Evolutionary conservation across 2,888 invertebrate genomes (phyloP), one percentile per base, ranked within the genome.

Genomic region (Lapara coniferarum): DNA sequence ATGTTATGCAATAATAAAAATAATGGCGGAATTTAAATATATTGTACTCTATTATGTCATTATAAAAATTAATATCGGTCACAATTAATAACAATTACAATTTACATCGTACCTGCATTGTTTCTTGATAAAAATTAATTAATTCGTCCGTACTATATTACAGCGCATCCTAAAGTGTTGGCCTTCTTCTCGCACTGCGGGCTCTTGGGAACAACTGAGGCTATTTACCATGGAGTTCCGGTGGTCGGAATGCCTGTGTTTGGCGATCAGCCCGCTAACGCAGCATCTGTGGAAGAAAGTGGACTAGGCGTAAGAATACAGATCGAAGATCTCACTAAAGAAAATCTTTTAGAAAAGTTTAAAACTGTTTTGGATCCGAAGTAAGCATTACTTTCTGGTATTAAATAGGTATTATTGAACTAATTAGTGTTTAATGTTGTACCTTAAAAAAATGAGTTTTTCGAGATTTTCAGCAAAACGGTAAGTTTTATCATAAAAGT

Each of bases 221-320:
- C 96, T 0, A 89, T 96, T 6, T 95, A 96, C 75, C 95, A 95
- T 69, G 96, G 95, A 12, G 94, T 95, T 52, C 96, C 96, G 8
- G 89, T 95, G 66, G 86, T 97, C 6, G 94, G 96, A 6, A 94
- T 96, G 55, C 96, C 96, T 7, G 93, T 96, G 66, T 96, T 95
- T 78, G 96, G 96, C 1, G 96, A 96, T 81, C 96, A 96, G 81
- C 95, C 95, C 72, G 94, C 95, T 0, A 96, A 96, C 81, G 95
- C 95, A 0, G 94, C 94, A 58, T 95, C 95, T 0, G 83, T 95
- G 2, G 93, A 94, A 78, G 95, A 95, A 68, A 94, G 94, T 10
- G 95, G 95, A 8, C 88, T 95, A 6, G 96, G 95, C 13, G 72
- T 70, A 30, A 68, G 68, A 44, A 70, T 2, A 88, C 94, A 1